Evolutionary conservation across 1,140 invertebrate species (phyloP), one percentile per base, ranked within the genome.

Genomic region (Lineus longissimus): DNA sequence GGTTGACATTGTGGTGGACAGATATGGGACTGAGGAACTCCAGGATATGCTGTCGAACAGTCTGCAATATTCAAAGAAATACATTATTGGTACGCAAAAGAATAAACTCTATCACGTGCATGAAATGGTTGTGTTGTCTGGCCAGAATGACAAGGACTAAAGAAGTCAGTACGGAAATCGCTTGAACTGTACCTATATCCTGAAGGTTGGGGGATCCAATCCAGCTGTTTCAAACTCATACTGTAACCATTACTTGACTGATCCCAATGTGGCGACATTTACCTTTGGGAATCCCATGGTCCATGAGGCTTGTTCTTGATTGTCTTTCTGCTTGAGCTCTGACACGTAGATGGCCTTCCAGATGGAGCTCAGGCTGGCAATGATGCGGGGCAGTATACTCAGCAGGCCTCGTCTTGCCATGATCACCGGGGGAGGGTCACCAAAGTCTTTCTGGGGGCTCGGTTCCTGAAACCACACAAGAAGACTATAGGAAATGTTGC

Each of bases 11-110:
- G 79, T 96, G 91, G 75, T 92, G 89, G 43, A 92, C 86, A 17
- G 92, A 91, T 54, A 96, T 89, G 1, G 94, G 93, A 73, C 91
- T 93, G 0, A 96, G 77, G 61, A 95, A 89, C 75, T 93, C 91
- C 58, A 95, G 77, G 29, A 96, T 84, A 67, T 92, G 89, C 69
- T 91, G 88, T 61, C 89, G 88, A 0, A 91, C 87, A 64, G 88
- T 83, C 80, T 88, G 66, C 40, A 72, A 65, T 66, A 58, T 15
- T 47, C 27, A 65, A 67, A 29, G 19, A 56, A 45, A 36, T n/a
- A n/a, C n/a, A n/a, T n/a, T 59, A 57, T n/a, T n/a, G n/a, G n/a
- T n/a, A n/a, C n/a, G n/a, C n/a, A n/a, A n/a, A n/a, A n/a, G n/a
- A n/a, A n/a, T n/a, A n/a, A n/a, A n/a, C n/a, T n/a, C n/a, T n/a